A percentile compares a stretch with the other conserved stretches of the same genome.
phyloP scores from a whole-genome alignment of 2,888 invertebrate genomes.

The Aproaerema taeniolella region DNA sequence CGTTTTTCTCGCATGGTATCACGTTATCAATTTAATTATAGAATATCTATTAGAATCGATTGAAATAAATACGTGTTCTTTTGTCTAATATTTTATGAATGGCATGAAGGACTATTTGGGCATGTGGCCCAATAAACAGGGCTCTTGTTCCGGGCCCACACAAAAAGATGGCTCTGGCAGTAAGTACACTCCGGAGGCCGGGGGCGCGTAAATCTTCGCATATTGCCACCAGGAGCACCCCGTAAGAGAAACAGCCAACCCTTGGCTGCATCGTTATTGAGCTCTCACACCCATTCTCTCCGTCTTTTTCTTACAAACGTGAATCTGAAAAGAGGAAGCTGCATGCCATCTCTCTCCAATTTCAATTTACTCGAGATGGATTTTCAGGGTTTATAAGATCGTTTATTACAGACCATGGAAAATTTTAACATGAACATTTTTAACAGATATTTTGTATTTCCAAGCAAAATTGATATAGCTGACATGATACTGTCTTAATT shows the following conservation, averaged over 20 bases:
- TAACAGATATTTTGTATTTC: constrained; percentile 1
- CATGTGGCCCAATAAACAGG: no score
- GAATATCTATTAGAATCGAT: no score
- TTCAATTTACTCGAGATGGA: constrained; percentile 77
- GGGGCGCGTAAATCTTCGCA: constrained; percentile 70
- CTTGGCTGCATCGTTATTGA: constrained; percentile 77
- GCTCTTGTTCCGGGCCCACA: no score
- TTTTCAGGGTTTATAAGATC: constrained; percentile 72
- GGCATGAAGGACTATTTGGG: no score
- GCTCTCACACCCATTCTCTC: constrained; percentile 65
- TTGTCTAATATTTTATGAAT: no score
- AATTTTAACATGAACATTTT: constrained; percentile 20
- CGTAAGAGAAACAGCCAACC: constrained; percentile 75
- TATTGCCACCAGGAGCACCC: constrained; percentile 58
- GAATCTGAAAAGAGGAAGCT: constrained; percentile 25
- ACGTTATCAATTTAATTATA: no score
- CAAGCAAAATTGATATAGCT: no score
- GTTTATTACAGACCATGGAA: constrained; percentile 31
- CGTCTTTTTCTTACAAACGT: constrained; percentile 40
- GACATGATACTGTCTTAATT: no score
- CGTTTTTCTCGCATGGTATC: no score
- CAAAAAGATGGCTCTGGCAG: no score
- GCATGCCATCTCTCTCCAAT: constrained; percentile 62
- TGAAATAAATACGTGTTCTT: no score
- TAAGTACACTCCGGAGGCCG: constrained; percentile 27